Evolutionary conservation across 2,113 vertebrate species (phyloP), one percentile per base, ranked within the genome.

Genomic region (Chascanopsetta lugubris): DNA sequence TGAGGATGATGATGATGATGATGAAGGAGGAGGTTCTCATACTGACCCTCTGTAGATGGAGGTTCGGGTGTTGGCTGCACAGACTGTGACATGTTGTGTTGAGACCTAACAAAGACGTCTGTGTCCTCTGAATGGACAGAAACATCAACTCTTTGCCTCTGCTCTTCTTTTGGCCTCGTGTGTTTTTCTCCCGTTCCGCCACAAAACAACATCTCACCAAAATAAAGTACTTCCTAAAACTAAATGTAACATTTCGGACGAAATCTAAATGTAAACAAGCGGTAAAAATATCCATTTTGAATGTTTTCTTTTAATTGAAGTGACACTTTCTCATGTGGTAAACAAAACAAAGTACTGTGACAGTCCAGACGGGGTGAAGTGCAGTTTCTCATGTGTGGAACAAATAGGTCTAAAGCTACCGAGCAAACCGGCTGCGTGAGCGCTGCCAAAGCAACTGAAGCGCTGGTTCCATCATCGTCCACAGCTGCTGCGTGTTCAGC

Each of bases 261-360:
- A n/a, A n/a, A n/a, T 61, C 1, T 38, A 51, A 38, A 38, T 17
- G 36, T 5, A 38, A 12, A 17, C 13, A 36, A 54, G 17, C 6
- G 4, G 34, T 9, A 42, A 2, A 42, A 43, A 45, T 4, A 25
- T 27, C 32, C 42, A 46, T 26, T 82, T 26, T 60, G 34, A 65
- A 65, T 51, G n/a, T n/a, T 27, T 56, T 22, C 54, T 74, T 81
- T 84, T 87, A 84, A 84, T 85, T 69, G 66, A 87, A 79, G 78
- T 88, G 82, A 85, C 32, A 75, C 30, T 49, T 70, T 46, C n/a
- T 78, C 38, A 54, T 36, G 43, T 71, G 24, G 48, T 75, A 72
- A 67, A 65, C 68, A 57, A 25, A 62, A 7, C 5, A 49, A 50
- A n/a, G 2, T 22, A 29, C 1, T 22, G 10, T 15, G 40, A 71